These are phyloP conservation scores for Gasteruption jaculator DNA, from an alignment of 2,888 invertebrate species.

Conservation along the genomic window DNA sequence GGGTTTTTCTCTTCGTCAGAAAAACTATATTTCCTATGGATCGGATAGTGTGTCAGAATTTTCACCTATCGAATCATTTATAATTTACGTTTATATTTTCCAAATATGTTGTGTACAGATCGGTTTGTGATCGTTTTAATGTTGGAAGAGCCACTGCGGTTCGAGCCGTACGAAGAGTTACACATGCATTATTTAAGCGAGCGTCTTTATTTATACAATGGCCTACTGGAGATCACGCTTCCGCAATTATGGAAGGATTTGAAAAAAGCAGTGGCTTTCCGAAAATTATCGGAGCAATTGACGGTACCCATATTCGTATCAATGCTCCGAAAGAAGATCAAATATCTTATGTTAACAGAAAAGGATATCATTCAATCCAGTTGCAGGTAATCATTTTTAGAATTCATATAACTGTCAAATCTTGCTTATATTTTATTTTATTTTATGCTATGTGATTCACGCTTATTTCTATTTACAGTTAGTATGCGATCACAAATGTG, in stretches of 20 bases:
- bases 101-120: no score
- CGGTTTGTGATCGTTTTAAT: constrained; percentile 25
- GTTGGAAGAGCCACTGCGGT: constrained; percentile 24
- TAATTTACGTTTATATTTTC: no score
- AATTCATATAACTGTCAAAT: no score
- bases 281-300: constrained; percentile 23
- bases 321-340: constrained; percentile 10
- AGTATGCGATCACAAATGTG: constrained; percentile 24
- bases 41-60: no score
- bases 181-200: constrained; percentile 16
- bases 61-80: no score
- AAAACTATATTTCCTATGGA: no score
- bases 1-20: no score
- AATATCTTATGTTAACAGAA: constrained; percentile 17
- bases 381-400: no score
- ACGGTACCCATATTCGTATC: constrained; percentile 22
- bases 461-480: no score
- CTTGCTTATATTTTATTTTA: no score
- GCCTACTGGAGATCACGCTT: constrained; percentile 19
- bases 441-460: no score
- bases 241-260: background rate
- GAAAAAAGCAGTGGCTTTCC: constrained; percentile 19
- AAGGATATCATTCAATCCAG: constrained; percentile 20
- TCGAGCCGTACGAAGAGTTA: constrained; percentile 22
- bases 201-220: constrained; percentile 24